Conservation (phyloP, 2,888 invertebrate species). For the Amphipoea lucens region DNA sequence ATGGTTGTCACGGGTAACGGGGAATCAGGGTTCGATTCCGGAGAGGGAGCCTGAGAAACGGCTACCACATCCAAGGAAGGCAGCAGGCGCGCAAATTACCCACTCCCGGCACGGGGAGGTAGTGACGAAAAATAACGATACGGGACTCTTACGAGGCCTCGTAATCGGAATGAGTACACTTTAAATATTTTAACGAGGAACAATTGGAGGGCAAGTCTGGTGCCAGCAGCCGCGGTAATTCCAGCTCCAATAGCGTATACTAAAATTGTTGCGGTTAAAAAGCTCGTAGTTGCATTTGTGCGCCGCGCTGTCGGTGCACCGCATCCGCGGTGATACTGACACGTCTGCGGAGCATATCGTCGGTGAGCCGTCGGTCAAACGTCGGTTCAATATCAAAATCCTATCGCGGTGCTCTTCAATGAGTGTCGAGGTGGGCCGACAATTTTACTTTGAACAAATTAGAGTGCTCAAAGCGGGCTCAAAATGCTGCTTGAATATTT, state of each 20-base stretch:
- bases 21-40: slow-evolving; percentile 94
- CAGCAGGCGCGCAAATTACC: slow-evolving; percentile 87
- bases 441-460: slow-evolving; percentile 92
- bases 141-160: slow-evolving; percentile 90
- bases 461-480: slow-evolving; percentile 90
- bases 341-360: slow-evolving; percentile 75
- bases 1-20: slow-evolving; percentile 91
- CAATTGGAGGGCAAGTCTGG: slow-evolving; percentile 92
- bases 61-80: slow-evolving; percentile 93
- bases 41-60: slow-evolving; percentile 92
- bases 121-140: slow-evolving; percentile 93
- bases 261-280: slow-evolving; percentile 90
- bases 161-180: slow-evolving; percentile 90
- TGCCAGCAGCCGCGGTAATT: slow-evolving; percentile 94
- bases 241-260: slow-evolving; percentile 93
- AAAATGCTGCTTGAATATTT: slow-evolving; percentile 83
- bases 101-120: slow-evolving; percentile 77
- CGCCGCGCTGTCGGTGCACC: slow-evolving; percentile 86
- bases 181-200: slow-evolving; percentile 91
- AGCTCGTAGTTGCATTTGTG: slow-evolving; percentile 86
- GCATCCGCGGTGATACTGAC: slow-evolving; percentile 75
- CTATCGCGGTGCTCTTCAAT: slow-evolving; percentile 71
- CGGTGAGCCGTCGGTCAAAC: slow-evolving; percentile 75
- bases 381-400: slow-evolving; percentile 70
- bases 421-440: slow-evolving; percentile 79